A percentile compares a stretch with the other conserved stretches of the same genome.
These are phyloP conservation scores for Sapayoa aenigma DNA, from an alignment of 2,113 vertebrate genomes.

Conservation along the genomic window DNA sequence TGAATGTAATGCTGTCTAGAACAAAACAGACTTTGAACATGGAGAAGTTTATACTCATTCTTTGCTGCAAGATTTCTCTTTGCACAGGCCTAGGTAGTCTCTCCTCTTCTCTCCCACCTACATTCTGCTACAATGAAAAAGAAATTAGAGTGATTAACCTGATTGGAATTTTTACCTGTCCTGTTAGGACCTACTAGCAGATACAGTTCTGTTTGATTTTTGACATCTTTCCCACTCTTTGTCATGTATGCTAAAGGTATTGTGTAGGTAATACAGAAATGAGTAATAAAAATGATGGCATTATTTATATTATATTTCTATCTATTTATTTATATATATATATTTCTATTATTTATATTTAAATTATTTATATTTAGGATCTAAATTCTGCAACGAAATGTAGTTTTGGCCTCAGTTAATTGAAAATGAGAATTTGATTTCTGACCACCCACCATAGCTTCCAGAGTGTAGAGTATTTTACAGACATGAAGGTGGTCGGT, in stretches of 20 bases:
- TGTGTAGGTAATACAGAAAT: not conserved
- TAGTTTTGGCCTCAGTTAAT: not conserved
- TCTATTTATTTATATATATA: too few species aligned
- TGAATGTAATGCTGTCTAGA: not conserved
- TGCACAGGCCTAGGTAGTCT: not conserved
- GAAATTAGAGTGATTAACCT: not conserved
- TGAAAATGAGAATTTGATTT: not conserved
- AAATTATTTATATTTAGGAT: too few species aligned
- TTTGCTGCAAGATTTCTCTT: not conserved
- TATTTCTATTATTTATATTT: too few species aligned
- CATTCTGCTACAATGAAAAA: not conserved
- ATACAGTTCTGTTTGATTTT: not conserved
- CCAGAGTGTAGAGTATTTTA: not conserved
- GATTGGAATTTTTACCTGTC: not conserved
- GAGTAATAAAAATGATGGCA: not conserved
- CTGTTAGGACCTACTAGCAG: not conserved
- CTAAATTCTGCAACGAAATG: not conserved
- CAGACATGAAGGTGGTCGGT: not conserved
- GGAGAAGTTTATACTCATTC: too few species aligned
- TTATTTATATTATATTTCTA: too few species aligned
- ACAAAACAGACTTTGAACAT: not conserved
- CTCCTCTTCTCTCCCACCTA: not conserved
- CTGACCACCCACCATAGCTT: not conserved
- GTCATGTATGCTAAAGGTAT: not conserved
- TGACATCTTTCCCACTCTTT: not conserved